phyloP scores from a whole-genome alignment of 2,113 vertebrate genomes.

The Nymphicus hollandicus region DNA sequence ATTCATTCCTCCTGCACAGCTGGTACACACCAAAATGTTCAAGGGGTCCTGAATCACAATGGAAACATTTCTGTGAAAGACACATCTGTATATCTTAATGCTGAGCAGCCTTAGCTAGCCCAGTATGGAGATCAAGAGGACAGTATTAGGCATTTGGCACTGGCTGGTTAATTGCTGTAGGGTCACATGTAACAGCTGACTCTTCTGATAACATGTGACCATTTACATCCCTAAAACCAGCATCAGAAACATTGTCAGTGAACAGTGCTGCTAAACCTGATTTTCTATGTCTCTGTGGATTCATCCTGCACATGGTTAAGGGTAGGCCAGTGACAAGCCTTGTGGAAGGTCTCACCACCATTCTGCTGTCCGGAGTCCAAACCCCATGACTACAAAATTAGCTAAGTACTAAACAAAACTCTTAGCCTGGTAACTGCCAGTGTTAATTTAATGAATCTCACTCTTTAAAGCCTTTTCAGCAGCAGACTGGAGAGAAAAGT shows the following conservation, averaged over 20 bases:
- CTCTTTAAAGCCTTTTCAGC: constrained; percentile 52
- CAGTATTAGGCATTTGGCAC: background rate
- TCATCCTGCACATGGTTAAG: background rate
- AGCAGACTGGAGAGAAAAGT: constrained; percentile 44
- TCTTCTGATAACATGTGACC: background rate
- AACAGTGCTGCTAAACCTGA: background rate
- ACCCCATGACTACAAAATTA: constrained; percentile 56
- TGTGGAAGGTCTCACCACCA: background rate
- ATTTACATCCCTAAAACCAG: background rate
- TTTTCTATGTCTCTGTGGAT: background rate
- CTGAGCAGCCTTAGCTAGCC: background rate
- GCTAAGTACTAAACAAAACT: constrained; percentile 57
- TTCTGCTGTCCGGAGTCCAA: background rate
- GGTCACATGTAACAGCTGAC: background rate
- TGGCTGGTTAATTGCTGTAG: background rate
- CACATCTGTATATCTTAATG: background rate
- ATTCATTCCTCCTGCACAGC: background rate
- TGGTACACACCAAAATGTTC: background rate
- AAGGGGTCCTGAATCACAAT: background rate
- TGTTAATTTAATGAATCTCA: constrained; percentile 65
- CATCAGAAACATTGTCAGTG: background rate
- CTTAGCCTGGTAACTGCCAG: constrained; percentile 39
- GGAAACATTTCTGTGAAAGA: background rate
- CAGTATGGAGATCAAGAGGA: background rate
- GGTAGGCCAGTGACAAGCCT: background rate